Conservation (phyloP, 2,113 vertebrate genomes). For the Apistogramma diplotaenia region DNA sequence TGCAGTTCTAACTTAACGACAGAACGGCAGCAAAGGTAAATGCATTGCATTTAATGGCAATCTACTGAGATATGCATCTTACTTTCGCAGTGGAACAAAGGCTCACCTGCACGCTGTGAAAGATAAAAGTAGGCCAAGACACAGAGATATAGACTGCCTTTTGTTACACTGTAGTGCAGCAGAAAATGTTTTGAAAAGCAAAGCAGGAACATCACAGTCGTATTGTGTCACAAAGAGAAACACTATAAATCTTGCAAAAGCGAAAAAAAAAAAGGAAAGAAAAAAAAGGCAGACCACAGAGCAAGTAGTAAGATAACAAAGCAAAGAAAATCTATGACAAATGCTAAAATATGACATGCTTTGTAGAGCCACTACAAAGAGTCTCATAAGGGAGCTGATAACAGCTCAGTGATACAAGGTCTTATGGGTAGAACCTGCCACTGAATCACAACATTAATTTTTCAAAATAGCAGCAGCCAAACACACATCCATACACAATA, state of each 20-base stretch:
- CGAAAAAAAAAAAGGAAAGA: slow-evolving; percentile 62
- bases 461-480: slow-evolving; percentile 26
- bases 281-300: slow-evolving; percentile 57
- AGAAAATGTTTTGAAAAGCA: slow-evolving; percentile 40
- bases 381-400: slow-evolving; percentile 56
- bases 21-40: slow-evolving; percentile 13
- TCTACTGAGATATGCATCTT: slow-evolving; percentile 48
- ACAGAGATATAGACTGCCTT: slow-evolving; percentile 37
- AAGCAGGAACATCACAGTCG: slow-evolving; percentile 42
- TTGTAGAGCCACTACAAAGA: slow-evolving; percentile 55
- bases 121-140: slow-evolving; percentile 60
- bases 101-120: slow-evolving; percentile 9
- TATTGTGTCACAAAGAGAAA: slow-evolving; percentile 48
- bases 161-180: slow-evolving; percentile 32
- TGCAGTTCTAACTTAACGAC: neutral
- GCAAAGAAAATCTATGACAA: slow-evolving; percentile 52
- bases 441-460: slow-evolving; percentile 46
- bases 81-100: slow-evolving; percentile 47
- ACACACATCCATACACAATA: slow-evolving; percentile 9
- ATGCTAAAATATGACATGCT: slow-evolving; percentile 59
- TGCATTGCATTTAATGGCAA: slow-evolving; percentile 8
- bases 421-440: slow-evolving; percentile 30
- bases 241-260: slow-evolving; percentile 54
- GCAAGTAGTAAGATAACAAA: slow-evolving; percentile 55
- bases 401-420: slow-evolving; percentile 23